Base-by-base conservation (phyloP, 1,140 invertebrate genomes). In the Mamestra configurata region DNA sequence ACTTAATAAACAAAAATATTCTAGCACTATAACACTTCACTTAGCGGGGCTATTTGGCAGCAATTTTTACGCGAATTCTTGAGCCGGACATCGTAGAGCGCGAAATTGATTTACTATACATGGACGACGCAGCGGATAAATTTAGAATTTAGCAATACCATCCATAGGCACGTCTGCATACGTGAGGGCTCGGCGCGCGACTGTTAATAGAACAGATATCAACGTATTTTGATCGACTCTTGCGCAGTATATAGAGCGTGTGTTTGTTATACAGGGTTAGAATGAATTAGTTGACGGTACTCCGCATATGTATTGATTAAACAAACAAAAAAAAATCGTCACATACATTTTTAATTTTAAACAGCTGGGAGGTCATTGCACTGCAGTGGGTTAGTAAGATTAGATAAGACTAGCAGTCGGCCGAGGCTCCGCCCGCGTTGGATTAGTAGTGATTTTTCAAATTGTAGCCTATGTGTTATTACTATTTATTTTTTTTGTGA, bases 201-300 rank as follows among this genome's bases (percentile, higher is more conserved):
- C 84, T 86, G 79, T 83, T n/a, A 80, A 79, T 66, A 79, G 64
- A 49, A 13, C 27, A 3, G 27, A 31, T 31, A 31, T 1, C 27
- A 70, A 20, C 46, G 72, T 83, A 40, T 82, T 79, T 77, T 64
- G 72, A 85, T 59, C 79, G 64, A 35, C 82, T 78, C 86, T 37
- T 85, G 88, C 88, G 88, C 86, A 82, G 81, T 70, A 11, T 55
- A 46, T 22, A 31, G 27, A 31, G 27, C 27, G 27, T 31, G 1
- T 31, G 27, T 31, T 31, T 31, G 27, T 71, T 51, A 7, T 15
- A 40, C 13, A 11, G n/a, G n/a, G n/a, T n/a, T n/a, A n/a, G n/a
- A n/a, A n/a, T n/a, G n/a, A n/a, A n/a, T n/a, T n/a, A n/a, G n/a
- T n/a, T n/a, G n/a, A n/a, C n/a, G n/a, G n/a, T n/a, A n/a, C n/a